Conservation (phyloP, 2,113 vertebrate genomes). For the Charina bottae region DNA sequence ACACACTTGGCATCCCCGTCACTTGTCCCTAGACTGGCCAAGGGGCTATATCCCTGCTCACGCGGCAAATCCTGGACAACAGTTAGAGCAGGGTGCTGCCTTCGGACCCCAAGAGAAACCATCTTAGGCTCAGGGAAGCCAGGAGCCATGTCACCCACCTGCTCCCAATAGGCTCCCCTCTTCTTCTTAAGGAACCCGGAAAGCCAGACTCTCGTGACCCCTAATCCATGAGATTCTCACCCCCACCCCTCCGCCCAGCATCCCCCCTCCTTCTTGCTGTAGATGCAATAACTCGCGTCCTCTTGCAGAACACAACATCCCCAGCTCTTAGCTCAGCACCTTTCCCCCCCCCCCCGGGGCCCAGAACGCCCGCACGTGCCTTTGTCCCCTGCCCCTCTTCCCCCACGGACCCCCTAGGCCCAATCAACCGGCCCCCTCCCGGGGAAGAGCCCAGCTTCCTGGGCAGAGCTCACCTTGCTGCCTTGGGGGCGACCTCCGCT, state of each 20-base stretch:
- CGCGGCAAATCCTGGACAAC: not conserved
- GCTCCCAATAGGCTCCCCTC: not conserved
- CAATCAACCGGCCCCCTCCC: not conserved
- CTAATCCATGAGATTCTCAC: not conserved
- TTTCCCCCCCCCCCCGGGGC: not conserved
- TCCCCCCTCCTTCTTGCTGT: not conserved
- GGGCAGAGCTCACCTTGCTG: slow-evolving; percentile 17
- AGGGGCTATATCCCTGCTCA: not conserved
- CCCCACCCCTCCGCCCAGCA: not conserved
- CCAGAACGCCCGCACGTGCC: not conserved
- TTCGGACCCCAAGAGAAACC: not conserved
- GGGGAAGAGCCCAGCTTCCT: not conserved
- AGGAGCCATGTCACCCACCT: not conserved
- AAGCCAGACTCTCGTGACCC: not conserved
- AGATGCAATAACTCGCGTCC: not conserved
- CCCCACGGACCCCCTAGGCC: no score
- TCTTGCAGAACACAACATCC: not conserved
- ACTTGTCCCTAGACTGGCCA: no score
- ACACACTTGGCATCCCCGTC: not conserved
- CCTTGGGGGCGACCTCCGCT: not conserved
- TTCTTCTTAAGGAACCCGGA: no score
- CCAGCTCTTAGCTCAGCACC: not conserved
- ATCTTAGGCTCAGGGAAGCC: no score
- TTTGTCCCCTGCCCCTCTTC: not conserved
- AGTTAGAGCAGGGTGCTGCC: not conserved